Evolutionary conservation across 2,888 invertebrate genomes (phyloP).

Genomic region (Cetonia aurata): DNA sequence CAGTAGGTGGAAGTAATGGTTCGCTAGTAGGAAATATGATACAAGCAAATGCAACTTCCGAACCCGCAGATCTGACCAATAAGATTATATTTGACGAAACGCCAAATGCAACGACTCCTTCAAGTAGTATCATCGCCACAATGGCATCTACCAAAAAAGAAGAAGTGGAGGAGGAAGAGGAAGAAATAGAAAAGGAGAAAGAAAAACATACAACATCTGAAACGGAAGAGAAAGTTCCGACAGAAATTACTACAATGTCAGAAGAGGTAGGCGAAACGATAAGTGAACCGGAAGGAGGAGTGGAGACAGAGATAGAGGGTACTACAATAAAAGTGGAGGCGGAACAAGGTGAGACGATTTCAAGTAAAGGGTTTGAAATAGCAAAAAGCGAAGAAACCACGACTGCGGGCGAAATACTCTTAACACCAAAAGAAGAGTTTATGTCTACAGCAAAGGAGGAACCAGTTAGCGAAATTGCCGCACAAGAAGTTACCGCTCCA

Average conservation of each 20-base stretch:
- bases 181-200: not conserved
- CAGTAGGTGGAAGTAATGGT: too few species aligned
- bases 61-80: constrained; percentile 6
- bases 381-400: too few species aligned
- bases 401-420: too few species aligned
- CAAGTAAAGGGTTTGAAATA: not conserved
- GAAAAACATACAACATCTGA: not conserved
- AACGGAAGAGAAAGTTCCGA: not conserved
- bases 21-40: too few species aligned
- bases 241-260: not conserved
- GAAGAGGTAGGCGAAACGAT: not conserved
- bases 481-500: too few species aligned
- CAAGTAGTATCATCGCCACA: not conserved
- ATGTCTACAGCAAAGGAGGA: too few species aligned
- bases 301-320: not conserved
- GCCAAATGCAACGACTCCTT: not conserved
- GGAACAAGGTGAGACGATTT: not conserved
- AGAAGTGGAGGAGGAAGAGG: constrained; percentile 3
- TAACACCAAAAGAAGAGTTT: too few species aligned
- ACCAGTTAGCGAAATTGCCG: too few species aligned
- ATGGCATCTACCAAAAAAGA: not conserved
- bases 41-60: too few species aligned
- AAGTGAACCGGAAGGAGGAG: not conserved
- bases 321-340: not conserved
- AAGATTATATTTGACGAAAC: constrained; percentile 1